Conservation (phyloP, 2,888 invertebrate genomes). For the Brassicogethes aeneus region DNA sequence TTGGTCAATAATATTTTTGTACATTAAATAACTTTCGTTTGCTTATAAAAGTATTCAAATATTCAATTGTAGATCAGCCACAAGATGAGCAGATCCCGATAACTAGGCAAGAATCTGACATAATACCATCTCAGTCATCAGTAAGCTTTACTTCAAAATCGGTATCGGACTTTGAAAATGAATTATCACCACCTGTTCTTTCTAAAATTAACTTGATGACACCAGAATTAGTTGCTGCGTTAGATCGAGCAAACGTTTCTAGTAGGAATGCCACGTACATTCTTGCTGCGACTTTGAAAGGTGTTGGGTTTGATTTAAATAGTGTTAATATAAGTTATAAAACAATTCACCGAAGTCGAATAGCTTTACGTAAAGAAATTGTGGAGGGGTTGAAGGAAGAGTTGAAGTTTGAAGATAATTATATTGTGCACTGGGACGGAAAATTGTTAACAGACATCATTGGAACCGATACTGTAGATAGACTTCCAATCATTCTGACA, state of each 20-base stretch:
- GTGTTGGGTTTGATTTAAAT: background rate
- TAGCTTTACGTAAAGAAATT: background rate
- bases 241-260: background rate
- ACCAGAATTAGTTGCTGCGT: background rate
- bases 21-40: too few relatives aligned
- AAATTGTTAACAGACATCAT: background rate
- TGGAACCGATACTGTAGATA: background rate
- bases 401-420: background rate
- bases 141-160: too few relatives aligned
- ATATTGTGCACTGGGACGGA: background rate
- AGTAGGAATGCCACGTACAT: background rate
- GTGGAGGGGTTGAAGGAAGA: background rate
- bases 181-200: background rate
- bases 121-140: too few relatives aligned
- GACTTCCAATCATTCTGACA: background rate
- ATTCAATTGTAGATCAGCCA: too few relatives aligned
- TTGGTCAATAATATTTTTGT: too few relatives aligned
- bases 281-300: background rate
- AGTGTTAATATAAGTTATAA: background rate
- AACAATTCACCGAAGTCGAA: background rate
- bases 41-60: too few relatives aligned
- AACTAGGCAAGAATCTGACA: too few relatives aligned
- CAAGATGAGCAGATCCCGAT: background rate
- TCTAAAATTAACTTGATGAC: too few relatives aligned
- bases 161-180: background rate